phyloP scores from a whole-genome alignment of 2,888 invertebrate species.

The Eledona agricola region DNA sequence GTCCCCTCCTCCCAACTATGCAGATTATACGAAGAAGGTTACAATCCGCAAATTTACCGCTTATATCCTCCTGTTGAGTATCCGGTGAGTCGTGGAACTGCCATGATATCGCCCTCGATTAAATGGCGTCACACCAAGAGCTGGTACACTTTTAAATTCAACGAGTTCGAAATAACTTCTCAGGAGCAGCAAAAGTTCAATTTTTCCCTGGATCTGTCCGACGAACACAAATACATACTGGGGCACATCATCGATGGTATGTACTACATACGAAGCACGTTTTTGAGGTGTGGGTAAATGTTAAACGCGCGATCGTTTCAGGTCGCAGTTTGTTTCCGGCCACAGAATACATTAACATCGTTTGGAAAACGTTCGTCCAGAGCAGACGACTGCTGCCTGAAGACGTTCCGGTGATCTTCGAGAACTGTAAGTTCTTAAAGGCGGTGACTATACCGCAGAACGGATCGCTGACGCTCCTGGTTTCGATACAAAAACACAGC shows the following conservation, averaged over 20 bases:
- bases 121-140: slow-evolving; percentile 87
- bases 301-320: slow-evolving; percentile 43
- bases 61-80: slow-evolving; percentile 79
- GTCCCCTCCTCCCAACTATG: no score
- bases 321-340: slow-evolving; percentile 67
- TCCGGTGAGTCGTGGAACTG: slow-evolving; percentile 77
- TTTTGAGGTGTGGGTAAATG: no score
- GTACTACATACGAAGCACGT: no score
- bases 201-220: slow-evolving; percentile 50
- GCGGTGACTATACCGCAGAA: slow-evolving; percentile 56
- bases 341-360: slow-evolving; percentile 65
- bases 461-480: slow-evolving; percentile 38
- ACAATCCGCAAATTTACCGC: slow-evolving; percentile 76
- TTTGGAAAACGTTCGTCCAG: slow-evolving; percentile 64
- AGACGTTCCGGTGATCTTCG: slow-evolving; percentile 64
- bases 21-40: slow-evolving; percentile 81
- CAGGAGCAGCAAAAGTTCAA: not conserved
- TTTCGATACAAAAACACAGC: slow-evolving; percentile 35
- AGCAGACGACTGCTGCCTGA: not conserved
- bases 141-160: slow-evolving; percentile 70
- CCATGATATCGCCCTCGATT: slow-evolving; percentile 72
- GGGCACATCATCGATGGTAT: slow-evolving; percentile 88
- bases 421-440: slow-evolving; percentile 68
- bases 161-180: slow-evolving; percentile 58
- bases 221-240: slow-evolving; percentile 74